Percentiles rank a stretch among this genome's conserved stretches.
These are phyloP conservation scores for Myxocyprinus asiaticus DNA, from an alignment of 2,113 vertebrate species.

Conservation along the genomic window DNA sequence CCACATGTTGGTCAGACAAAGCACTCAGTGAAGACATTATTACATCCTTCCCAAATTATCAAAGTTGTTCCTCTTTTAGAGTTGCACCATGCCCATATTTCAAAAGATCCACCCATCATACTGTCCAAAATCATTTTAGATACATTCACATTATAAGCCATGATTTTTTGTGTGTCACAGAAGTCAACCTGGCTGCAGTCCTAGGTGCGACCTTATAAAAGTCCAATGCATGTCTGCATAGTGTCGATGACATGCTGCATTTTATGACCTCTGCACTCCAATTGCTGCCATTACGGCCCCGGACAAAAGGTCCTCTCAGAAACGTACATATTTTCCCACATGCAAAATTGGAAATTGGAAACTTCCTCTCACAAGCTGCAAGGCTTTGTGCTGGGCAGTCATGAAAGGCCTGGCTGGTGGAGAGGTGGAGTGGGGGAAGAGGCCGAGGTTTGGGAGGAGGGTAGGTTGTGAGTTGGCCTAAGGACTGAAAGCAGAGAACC, in stretches of 20 bases:
- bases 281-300: conserved; percentile 68
- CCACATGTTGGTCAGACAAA: conserved; percentile 55
- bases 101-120: not conserved
- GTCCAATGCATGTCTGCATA: conserved; percentile 67
- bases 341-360: conserved; percentile 76
- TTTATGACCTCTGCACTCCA: conserved; percentile 73
- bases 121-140: too few relatives aligned
- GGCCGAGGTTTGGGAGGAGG: conserved; percentile 59
- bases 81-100: conserved; percentile 11
- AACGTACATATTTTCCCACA: conserved; percentile 76
- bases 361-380: conserved; percentile 75
- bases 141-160: too few relatives aligned
- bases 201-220: conserved; percentile 64
- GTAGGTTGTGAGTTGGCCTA: conserved; percentile 57
- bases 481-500: conserved; percentile 69
- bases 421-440: conserved; percentile 51
- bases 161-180: not conserved
- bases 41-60: conserved; percentile 9
- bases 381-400: conserved; percentile 74
- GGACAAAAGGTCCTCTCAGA: conserved; percentile 79
- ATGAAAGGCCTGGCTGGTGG: conserved; percentile 69
- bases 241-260: conserved; percentile 66
- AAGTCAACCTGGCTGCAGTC: not conserved
- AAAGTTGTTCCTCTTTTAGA: conserved; percentile 9
- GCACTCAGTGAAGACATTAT: conserved; percentile 33